These are phyloP conservation scores for Eira barbara DNA, from an alignment of 2,113 vertebrate species.

Conservation along the genomic window DNA sequence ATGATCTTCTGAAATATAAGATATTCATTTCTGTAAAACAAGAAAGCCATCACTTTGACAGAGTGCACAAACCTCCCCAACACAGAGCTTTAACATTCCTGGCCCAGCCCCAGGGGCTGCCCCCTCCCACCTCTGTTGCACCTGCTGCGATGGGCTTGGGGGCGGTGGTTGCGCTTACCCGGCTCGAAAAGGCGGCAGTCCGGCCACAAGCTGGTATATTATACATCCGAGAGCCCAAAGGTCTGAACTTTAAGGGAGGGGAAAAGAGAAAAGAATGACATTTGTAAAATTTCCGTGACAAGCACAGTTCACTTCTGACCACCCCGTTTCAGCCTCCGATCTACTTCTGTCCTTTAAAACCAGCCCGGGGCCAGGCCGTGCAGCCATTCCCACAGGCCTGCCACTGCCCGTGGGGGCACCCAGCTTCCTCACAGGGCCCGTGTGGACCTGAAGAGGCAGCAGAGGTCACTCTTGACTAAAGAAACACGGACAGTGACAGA, in stretches of 20 bases:
- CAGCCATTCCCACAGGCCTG: not conserved
- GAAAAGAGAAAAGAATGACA: constrained; percentile 24
- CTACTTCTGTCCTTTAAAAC: not conserved
- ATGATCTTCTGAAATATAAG: constrained; percentile 99
- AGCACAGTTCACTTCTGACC: not conserved
- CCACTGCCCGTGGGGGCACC: not conserved
- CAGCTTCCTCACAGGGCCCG: not conserved
- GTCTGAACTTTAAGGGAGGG: constrained; percentile 87
- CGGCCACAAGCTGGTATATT: constrained; percentile 98
- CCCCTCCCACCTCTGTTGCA: not conserved
- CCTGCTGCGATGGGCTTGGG: not conserved
- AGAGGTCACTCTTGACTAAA: not conserved
- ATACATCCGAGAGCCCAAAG: constrained; percentile 99
- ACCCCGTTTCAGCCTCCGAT: not conserved
- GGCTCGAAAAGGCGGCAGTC: constrained; percentile 97
- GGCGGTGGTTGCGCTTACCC: constrained; percentile 86
- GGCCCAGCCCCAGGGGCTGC: not conserved
- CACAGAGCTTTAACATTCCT: too few species aligned
- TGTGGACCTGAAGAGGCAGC: not conserved
- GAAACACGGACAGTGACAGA: not conserved
- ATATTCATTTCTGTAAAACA: constrained; percentile 94
- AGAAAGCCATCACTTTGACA: constrained; percentile 29
- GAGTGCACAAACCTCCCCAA: not conserved
- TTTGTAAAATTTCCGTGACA: not conserved
- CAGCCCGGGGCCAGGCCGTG: not conserved